phyloP scores from a whole-genome alignment of 2,797 vertebrate species.

The Brachyalestes nurse region DNA sequence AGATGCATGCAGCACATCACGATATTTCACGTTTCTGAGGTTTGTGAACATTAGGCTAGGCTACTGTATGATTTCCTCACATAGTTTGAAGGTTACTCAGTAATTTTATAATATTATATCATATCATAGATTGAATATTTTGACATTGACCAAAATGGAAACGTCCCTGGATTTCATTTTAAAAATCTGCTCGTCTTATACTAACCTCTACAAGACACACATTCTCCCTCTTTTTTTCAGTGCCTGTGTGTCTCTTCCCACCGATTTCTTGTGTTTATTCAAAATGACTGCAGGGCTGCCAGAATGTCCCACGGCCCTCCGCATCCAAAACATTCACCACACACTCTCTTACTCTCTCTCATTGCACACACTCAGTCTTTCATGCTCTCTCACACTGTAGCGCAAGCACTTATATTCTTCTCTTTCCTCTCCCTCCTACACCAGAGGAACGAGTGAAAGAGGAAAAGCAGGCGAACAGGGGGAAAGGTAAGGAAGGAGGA shows the following conservation, averaged over 20 bases:
- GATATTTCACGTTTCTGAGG: no score
- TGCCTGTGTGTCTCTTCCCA: constrained; percentile 52
- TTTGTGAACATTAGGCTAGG: no score
- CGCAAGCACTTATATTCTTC: neutral
- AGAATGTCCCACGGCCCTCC: constrained; percentile 46
- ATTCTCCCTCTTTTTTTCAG: neutral
- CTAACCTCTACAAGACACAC: neutral
- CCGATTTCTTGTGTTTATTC: constrained; percentile 68
- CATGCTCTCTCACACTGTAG: neutral
- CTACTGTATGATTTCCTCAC: no score
- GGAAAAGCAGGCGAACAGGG: constrained; percentile 34
- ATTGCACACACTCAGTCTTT: neutral
- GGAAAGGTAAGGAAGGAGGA: neutral
- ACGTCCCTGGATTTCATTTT: no score
- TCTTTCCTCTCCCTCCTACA: constrained; percentile 27
- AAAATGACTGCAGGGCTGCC: constrained; percentile 53
- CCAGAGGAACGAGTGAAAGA: neutral
- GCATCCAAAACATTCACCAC: constrained; percentile 42
- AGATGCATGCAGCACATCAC: no score
- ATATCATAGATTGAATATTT: no score
- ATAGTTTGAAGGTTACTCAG: no score
- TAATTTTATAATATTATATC: no score
- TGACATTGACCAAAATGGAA: no score
- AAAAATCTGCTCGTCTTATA: no score
- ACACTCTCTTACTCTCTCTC: constrained; percentile 29